Evolutionary conservation across 2,113 vertebrate genomes (phyloP).

Genomic region (Sterna hirundo): DNA sequence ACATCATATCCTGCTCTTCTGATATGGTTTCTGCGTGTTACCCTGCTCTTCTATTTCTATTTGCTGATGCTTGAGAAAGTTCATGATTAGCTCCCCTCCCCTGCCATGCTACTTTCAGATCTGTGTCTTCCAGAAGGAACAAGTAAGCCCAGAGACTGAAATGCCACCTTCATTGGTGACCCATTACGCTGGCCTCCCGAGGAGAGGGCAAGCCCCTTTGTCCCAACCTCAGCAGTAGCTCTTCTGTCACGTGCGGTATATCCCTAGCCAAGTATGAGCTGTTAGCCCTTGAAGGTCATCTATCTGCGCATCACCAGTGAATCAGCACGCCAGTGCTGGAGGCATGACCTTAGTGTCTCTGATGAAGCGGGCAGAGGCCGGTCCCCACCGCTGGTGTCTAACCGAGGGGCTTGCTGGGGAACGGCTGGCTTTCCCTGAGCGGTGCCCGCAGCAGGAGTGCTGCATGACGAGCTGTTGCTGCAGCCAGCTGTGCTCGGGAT

Average conservation of each 20-base stretch:
- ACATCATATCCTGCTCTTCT: not conserved
- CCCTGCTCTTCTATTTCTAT: not conserved
- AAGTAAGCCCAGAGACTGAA: not conserved
- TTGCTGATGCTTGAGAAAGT: not conserved
- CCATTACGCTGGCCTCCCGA: not conserved
- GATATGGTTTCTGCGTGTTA: accelerated
- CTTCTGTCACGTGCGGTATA: accelerated
- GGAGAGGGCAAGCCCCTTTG: not conserved
- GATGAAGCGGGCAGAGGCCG: too few relatives aligned
- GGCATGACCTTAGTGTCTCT: accelerated
- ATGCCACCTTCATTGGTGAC: not conserved
- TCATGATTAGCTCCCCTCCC: too few relatives aligned
- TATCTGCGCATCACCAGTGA: too few relatives aligned
- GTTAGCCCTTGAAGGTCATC: not conserved
- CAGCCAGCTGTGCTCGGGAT: accelerated
- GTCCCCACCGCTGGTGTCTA: not conserved
- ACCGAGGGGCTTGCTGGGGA: not conserved
- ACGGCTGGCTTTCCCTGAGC: not conserved
- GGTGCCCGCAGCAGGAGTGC: not conserved
- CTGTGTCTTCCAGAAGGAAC: not conserved
- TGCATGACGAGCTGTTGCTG: not conserved
- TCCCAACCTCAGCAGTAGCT: not conserved
- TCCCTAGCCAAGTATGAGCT: not conserved
- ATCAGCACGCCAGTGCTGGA: not conserved
- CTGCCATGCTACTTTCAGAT: accelerated